These are phyloP conservation scores for Cyanocitta stelleri DNA, from an alignment of 2,113 vertebrate species.

Conservation along the genomic window DNA sequence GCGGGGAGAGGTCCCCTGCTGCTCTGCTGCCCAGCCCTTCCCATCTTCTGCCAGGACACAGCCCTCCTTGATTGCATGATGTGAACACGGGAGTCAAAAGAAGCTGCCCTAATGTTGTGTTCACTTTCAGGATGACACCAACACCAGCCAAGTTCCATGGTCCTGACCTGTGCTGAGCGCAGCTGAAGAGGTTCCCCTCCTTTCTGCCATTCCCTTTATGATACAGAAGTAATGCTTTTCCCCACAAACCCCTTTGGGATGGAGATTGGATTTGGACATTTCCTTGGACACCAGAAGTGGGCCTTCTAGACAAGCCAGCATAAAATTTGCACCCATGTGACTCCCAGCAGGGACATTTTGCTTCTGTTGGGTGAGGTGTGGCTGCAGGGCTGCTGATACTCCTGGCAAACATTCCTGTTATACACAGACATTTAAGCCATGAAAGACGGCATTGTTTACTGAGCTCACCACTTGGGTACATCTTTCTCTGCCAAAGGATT, in stretches of 20 bases:
- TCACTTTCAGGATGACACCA: not conserved
- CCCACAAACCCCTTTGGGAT: not conserved
- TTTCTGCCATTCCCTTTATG: not conserved
- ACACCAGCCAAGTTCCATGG: not conserved
- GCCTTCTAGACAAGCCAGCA: not conserved
- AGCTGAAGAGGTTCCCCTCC: not conserved
- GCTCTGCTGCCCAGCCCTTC: not conserved
- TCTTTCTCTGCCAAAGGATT: not conserved
- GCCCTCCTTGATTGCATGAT: rapidly evolving
- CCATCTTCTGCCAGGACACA: not conserved
- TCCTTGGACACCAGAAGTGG: not conserved
- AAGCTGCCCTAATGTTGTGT: not conserved
- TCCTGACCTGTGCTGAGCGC: not conserved
- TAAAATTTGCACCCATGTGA: not conserved
- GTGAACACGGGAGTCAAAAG: not conserved
- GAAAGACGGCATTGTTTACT: not conserved
- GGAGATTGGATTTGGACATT: not conserved
- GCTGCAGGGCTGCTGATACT: not conserved
- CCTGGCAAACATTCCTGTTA: not conserved
- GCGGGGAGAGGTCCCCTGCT: not conserved
- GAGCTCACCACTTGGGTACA: not conserved
- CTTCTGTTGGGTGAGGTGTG: not conserved
- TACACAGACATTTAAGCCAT: not conserved
- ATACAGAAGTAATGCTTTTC: not conserved
- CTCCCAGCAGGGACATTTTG: not conserved